Conservation (phyloP, 1,140 invertebrate species). For the Pteromalus puparum region DNA sequence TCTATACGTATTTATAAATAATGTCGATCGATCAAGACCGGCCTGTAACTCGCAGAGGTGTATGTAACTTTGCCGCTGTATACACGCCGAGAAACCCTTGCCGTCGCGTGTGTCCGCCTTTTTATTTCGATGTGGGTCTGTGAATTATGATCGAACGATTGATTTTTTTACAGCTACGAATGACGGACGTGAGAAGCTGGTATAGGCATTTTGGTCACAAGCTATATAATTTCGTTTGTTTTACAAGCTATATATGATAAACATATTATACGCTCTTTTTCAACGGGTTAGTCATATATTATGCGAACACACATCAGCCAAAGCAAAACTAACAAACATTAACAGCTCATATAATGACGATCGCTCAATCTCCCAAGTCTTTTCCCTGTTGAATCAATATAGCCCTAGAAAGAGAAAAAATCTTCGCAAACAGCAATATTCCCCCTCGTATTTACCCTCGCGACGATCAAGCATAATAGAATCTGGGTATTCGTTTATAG, state of each 20-base stretch:
- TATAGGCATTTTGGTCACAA: too few relatives aligned
- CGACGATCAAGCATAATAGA: too few relatives aligned
- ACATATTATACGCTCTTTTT: too few relatives aligned
- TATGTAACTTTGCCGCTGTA: neutral
- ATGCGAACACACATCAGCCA: too few relatives aligned
- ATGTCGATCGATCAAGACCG: slow-evolving; percentile 37
- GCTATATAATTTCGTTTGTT: too few relatives aligned
- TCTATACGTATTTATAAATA: slow-evolving; percentile 39
- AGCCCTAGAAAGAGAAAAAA: neutral
- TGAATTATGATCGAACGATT: slow-evolving; percentile 1
- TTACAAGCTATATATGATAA: too few relatives aligned
- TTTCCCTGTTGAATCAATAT: neutral
- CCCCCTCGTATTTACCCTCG: neutral
- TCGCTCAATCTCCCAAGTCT: neutral
- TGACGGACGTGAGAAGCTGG: too few relatives aligned
- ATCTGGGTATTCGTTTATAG: too few relatives aligned
- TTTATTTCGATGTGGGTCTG: neutral
- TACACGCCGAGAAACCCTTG: neutral
- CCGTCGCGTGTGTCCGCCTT: neutral
- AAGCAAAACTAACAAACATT: too few relatives aligned
- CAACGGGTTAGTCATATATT: too few relatives aligned
- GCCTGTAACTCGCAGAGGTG: neutral
- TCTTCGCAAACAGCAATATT: neutral
- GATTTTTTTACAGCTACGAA: neutral
- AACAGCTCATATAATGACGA: neutral